A percentile compares a stretch with the other conserved stretches of the same genome.
Conservation (phyloP, 2,113 vertebrate species). For the Gnathonemus echidnorhynchus region DNA sequence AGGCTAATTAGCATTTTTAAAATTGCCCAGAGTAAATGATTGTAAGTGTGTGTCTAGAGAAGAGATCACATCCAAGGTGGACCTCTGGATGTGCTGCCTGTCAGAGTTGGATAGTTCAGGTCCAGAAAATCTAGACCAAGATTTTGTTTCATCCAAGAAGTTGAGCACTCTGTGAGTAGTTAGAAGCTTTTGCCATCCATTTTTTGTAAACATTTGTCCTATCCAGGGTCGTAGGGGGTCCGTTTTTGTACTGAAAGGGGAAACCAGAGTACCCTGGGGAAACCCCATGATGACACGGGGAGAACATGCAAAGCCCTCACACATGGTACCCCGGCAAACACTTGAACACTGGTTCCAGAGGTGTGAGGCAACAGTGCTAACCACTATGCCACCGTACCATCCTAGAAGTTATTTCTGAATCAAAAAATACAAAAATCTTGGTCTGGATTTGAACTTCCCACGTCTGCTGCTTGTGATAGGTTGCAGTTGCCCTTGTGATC, state of each 20-base stretch:
- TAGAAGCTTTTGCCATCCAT: not conserved
- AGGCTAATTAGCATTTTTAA: not conserved
- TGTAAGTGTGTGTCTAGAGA: not conserved
- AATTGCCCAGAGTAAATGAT: not conserved
- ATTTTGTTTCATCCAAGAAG: not conserved
- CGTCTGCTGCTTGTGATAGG: no score
- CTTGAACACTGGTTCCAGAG: no score
- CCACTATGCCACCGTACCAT: no score
- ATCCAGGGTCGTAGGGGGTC: not conserved
- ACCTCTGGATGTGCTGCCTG: not conserved
- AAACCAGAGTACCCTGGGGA: no score
- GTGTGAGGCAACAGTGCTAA: no score
- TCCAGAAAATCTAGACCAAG: not conserved
- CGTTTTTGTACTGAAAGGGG: not conserved
- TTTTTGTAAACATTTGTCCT: not conserved
- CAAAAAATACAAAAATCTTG: no score
- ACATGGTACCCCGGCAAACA: no score
- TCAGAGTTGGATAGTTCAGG: not conserved
- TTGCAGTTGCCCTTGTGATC: no score
- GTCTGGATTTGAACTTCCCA: no score
- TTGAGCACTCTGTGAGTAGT: not conserved
- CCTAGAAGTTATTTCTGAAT: no score
- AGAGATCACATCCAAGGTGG: not conserved
- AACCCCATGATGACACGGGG: no score
- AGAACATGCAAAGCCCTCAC: no score